These are phyloP conservation scores for Cavia porcellus DNA, from an alignment of 2,113 vertebrate species.

Conservation along the genomic window DNA sequence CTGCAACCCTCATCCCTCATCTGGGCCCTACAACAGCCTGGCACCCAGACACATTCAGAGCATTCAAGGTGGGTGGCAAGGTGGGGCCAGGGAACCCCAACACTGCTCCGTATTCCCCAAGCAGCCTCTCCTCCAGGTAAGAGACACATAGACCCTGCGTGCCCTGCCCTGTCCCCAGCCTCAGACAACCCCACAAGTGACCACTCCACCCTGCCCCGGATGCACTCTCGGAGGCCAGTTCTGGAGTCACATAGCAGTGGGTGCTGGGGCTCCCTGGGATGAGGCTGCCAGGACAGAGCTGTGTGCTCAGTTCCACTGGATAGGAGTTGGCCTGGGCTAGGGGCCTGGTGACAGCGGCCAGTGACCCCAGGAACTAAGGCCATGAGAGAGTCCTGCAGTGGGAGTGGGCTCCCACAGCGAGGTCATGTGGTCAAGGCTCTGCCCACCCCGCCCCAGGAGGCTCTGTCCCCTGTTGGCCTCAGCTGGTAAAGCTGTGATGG, in stretches of 20 bases:
- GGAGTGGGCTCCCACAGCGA: background rate
- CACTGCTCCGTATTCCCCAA: background rate
- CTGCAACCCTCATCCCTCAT: background rate
- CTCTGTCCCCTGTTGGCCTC: background rate
- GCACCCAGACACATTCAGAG: background rate
- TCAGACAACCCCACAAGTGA: accelerated
- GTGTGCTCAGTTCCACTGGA: background rate
- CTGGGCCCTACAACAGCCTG: background rate
- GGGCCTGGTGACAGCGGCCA: background rate
- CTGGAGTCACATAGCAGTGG: no score
- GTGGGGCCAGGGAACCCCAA: background rate
- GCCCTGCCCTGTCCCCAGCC: background rate
- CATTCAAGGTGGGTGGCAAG: accelerated
- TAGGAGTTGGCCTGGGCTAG: background rate
- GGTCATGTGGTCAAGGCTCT: background rate
- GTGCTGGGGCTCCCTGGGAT: background rate
- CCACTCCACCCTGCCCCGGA: background rate
- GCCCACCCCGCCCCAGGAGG: background rate
- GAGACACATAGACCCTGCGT: background rate
- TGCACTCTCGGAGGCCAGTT: background rate
- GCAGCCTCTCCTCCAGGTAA: background rate
- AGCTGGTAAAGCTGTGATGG: background rate
- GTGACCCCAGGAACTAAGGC: background rate
- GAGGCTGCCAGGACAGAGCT: background rate
- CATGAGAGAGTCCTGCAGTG: background rate